Conservation (phyloP, 2,797 vertebrate genomes). For the Artibeus lituratus region DNA sequence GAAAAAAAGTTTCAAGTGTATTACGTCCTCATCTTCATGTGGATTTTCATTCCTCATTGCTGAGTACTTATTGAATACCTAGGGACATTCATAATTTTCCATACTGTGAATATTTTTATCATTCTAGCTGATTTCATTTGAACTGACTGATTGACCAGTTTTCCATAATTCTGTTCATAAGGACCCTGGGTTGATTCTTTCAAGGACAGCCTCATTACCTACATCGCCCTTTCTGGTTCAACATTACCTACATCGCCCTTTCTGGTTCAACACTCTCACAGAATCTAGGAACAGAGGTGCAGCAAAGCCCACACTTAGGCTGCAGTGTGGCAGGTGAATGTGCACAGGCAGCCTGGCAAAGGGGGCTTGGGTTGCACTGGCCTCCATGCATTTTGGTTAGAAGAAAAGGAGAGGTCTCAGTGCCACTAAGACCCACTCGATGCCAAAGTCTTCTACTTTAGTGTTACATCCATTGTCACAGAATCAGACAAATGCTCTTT, state of each 20-base stretch:
- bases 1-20: background rate
- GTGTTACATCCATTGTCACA: background rate
- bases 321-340: too few relatives aligned
- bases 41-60: background rate
- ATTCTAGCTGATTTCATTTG: background rate
- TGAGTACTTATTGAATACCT: background rate
- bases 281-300: background rate
- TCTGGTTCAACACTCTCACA: background rate
- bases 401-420: background rate
- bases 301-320: rapidly evolving
- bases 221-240: background rate
- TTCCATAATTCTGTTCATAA: background rate
- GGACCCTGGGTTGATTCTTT: background rate
- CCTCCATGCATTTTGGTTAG: background rate
- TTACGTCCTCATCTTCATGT: background rate
- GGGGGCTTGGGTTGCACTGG: background rate
- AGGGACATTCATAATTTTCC: background rate
- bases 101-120: background rate
- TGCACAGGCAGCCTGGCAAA: too few relatives aligned
- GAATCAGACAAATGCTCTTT: background rate
- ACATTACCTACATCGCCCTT: too few relatives aligned
- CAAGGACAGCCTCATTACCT: background rate
- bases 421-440: background rate
- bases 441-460: background rate
- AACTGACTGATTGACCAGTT: background rate